Percentiles rank a stretch among this genome's conserved stretches.
Conservation (phyloP, 2,888 invertebrate genomes). For the Acrobasis suavella region DNA sequence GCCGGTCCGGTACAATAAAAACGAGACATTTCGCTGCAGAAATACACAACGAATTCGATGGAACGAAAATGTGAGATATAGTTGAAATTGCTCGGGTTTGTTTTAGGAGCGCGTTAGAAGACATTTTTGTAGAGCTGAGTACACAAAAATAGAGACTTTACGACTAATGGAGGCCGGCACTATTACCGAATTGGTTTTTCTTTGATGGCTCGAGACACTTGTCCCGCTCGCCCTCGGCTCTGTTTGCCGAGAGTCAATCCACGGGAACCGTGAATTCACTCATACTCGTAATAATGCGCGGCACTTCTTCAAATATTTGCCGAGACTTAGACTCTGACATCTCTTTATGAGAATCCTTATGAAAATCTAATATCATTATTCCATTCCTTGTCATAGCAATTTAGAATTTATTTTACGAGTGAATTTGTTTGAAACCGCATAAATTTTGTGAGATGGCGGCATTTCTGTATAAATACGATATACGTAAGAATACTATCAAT, state of each 20-base stretch:
- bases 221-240: slow-evolving; percentile 22
- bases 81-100: slow-evolving; percentile 19
- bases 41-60: slow-evolving; percentile 24
- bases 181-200: slow-evolving; percentile 30
- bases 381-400: slow-evolving; percentile 17
- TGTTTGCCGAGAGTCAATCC: slow-evolving; percentile 35
- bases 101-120: slow-evolving; percentile 3
- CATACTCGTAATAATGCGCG: slow-evolving; percentile 30
- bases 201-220: slow-evolving; percentile 30
- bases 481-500: background rate
- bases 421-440: background rate
- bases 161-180: slow-evolving; percentile 30
- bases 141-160: slow-evolving; percentile 24
- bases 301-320: slow-evolving; percentile 36
- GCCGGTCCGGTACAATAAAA: slow-evolving; percentile 36
- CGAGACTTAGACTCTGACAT: slow-evolving; percentile 28
- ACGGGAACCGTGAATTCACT: slow-evolving; percentile 29
- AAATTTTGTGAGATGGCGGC: background rate
- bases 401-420: slow-evolving; percentile 6
- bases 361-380: slow-evolving; percentile 19
- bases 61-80: slow-evolving; percentile 26
- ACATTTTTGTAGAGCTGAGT: slow-evolving; percentile 16
- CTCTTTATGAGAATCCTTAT: slow-evolving; percentile 26
- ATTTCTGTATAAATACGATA: background rate
- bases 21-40: slow-evolving; percentile 20